phyloP scores from a whole-genome alignment of 2,888 invertebrate genomes.

The Abrostola tripartita region DNA sequence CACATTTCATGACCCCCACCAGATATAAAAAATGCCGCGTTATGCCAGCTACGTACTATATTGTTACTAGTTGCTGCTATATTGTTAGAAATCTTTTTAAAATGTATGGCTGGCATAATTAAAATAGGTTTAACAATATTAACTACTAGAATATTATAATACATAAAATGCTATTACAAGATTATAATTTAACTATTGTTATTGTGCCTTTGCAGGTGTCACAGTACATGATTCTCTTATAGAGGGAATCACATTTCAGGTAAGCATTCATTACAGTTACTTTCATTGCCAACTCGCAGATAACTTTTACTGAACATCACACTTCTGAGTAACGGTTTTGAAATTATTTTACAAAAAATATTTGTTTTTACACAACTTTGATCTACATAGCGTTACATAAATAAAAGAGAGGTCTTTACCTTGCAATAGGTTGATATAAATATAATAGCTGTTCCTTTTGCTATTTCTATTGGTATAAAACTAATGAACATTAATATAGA shows the following conservation, averaged over 20 bases:
- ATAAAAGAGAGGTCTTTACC: too few species aligned
- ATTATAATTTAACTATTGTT: not conserved
- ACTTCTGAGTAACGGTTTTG: not conserved
- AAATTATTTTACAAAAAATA: too few species aligned
- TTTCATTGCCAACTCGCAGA: not conserved
- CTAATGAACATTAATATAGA: too few species aligned
- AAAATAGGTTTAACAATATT: not conserved
- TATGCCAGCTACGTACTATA: not conserved
- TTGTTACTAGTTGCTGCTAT: too few species aligned
- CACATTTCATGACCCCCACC: constrained; percentile 18
- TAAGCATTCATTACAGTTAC: constrained; percentile 48
- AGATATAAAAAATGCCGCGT: constrained; percentile 7
- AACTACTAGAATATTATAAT: too few species aligned
- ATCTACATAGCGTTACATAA: too few species aligned
- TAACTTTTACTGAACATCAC: not conserved
- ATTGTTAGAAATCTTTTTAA: too few species aligned
- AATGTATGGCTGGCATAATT: not conserved
- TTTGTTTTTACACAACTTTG: too few species aligned
- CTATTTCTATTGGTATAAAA: too few species aligned
- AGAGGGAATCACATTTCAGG: constrained; percentile 82
- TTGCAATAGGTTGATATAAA: too few species aligned
- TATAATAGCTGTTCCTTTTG: too few species aligned
- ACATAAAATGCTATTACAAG: not conserved
- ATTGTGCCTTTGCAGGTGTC: constrained; percentile 71
- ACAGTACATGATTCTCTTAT: constrained; percentile 79